Percentiles rank a stretch among this genome's conserved stretches.
These are phyloP conservation scores for Drosophila kurseongensis DNA, from an alignment of 1,140 invertebrate genomes.

Conservation along the genomic window DNA sequence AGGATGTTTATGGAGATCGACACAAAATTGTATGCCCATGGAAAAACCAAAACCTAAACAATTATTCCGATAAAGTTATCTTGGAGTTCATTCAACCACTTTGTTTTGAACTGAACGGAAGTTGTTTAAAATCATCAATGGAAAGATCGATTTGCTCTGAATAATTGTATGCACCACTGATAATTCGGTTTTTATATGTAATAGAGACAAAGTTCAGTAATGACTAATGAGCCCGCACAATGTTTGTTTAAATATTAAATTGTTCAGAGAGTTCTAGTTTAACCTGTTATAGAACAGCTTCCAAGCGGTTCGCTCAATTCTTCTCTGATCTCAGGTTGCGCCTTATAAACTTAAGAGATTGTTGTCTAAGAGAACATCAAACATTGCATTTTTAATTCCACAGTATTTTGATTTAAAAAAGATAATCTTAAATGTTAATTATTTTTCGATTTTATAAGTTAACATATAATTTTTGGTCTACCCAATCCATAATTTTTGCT, in stretches of 20 bases:
- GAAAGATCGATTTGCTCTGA: slow-evolving; percentile 3
- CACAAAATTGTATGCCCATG: too few relatives aligned
- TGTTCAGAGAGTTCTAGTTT: neutral
- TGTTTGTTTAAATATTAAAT: neutral
- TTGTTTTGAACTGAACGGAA: neutral
- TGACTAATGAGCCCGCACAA: neutral
- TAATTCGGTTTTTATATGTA: neutral
- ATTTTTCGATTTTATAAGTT: too few relatives aligned
- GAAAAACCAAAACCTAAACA: too few relatives aligned
- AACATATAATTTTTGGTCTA: too few relatives aligned
- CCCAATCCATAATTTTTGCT: too few relatives aligned
- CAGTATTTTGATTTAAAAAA: neutral
- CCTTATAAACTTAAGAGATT: neutral
- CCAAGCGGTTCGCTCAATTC: neutral
- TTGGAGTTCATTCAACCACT: too few relatives aligned
- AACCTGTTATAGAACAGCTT: slow-evolving; percentile 10
- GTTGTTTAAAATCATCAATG: neutral
- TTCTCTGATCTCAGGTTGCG: neutral
- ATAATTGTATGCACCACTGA: neutral
- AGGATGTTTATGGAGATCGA: neutral
- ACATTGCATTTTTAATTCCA: neutral
- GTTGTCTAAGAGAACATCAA: neutral
- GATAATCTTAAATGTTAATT: too few relatives aligned
- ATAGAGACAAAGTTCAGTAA: neutral
- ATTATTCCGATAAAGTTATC: too few relatives aligned